Evolutionary conservation across 1,140 invertebrate species (phyloP).

Genomic region (Acyrthosiphon pisum): DNA sequence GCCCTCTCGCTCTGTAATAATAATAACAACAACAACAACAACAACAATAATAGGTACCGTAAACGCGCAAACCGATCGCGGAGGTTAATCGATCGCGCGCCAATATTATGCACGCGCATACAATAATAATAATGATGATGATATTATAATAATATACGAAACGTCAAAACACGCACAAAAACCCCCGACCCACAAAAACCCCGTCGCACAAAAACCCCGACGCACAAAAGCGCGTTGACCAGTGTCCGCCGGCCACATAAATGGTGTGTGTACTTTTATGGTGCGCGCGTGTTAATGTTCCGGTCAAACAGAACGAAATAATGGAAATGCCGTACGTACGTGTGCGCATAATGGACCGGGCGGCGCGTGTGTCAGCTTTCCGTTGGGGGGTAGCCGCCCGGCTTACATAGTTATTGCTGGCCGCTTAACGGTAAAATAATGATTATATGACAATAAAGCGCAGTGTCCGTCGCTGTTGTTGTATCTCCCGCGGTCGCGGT

Average conservation of each 20-base stretch:
- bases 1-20: background rate
- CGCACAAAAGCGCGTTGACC: background rate
- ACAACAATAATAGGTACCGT: background rate
- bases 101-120: no score
- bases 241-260: background rate
- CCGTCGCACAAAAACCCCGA: background rate
- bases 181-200: background rate
- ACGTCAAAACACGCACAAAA: conserved; percentile 28
- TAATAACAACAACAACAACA: background rate
- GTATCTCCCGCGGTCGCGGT: conserved; percentile 38
- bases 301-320: conserved; percentile 44
- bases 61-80: background rate
- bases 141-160: background rate
- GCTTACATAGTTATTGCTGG: background rate
- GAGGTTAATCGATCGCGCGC: background rate
- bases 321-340: background rate
- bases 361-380: background rate
- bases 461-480: background rate
- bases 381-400: no score
- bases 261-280: background rate
- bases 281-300: conserved; percentile 40
- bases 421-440: background rate
- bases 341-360: background rate
- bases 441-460: background rate
- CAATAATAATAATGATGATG: background rate